Conservation (phyloP, 2,888 invertebrate genomes). For the Aplocera efformata region DNA sequence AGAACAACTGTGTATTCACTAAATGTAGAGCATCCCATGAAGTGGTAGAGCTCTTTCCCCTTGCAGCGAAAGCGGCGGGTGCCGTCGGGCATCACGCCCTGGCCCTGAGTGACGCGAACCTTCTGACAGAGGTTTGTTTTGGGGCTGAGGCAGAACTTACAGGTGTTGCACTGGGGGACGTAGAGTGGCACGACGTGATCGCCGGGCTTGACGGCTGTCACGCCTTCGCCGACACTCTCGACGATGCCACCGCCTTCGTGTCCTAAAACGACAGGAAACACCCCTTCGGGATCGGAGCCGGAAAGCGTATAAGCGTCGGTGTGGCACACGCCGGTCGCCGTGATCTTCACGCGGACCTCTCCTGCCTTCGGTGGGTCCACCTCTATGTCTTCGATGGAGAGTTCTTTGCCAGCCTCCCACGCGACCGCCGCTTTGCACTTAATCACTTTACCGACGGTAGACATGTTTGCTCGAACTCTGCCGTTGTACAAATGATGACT, state of each 20-base stretch:
- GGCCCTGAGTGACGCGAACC: slow-evolving; percentile 92
- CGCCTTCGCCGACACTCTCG: slow-evolving; percentile 97
- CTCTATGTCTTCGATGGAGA: slow-evolving; percentile 94
- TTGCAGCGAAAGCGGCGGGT: slow-evolving; percentile 92
- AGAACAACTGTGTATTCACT: slow-evolving; percentile 96
- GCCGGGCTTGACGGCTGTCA: slow-evolving; percentile 91
- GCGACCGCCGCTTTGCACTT: slow-evolving; percentile 97
- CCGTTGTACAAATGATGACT: slow-evolving; percentile 38
- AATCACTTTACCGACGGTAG: slow-evolving; percentile 84
- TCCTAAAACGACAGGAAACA: slow-evolving; percentile 95
- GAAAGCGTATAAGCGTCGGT: slow-evolving; percentile 95
- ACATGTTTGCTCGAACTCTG: slow-evolving; percentile 48
- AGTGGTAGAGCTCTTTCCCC: slow-evolving; percentile 88
- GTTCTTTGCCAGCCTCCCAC: slow-evolving; percentile 95
- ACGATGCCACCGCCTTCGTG: slow-evolving; percentile 98
- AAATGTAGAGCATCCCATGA: slow-evolving; percentile 98
- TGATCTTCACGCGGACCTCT: slow-evolving; percentile 92
- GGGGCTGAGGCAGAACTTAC: slow-evolving; percentile 96
- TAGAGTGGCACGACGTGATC: slow-evolving; percentile 99
- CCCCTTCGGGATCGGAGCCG: slow-evolving; percentile 94
- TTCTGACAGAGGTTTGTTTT: slow-evolving; percentile 99
- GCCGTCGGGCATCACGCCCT: slow-evolving; percentile 95
- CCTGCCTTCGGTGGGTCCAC: slow-evolving; percentile 96
- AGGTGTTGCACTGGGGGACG: slow-evolving; percentile 97
- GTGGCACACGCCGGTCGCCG: slow-evolving; percentile 92